Conservation (phyloP, 1,140 invertebrate genomes). For the Dendrolimus kikuchii region DNA sequence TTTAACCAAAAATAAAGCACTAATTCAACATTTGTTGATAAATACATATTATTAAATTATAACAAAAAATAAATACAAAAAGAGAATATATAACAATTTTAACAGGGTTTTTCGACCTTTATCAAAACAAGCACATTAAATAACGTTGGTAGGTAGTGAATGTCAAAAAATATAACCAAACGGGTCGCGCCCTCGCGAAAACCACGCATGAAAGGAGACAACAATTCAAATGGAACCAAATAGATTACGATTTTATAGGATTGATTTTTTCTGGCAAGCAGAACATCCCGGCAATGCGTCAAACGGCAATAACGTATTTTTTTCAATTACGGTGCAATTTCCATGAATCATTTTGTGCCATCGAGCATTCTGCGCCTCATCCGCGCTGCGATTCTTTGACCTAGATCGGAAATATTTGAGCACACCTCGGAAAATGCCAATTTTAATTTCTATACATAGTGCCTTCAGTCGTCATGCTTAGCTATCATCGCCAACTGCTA, state of each 20-base stretch:
- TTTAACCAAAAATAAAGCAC: too few relatives aligned
- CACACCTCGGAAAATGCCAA: slow-evolving; percentile 31
- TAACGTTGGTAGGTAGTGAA: not conserved
- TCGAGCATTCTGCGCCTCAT: slow-evolving; percentile 28
- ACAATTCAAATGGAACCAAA: slow-evolving; percentile 11
- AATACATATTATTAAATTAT: too few relatives aligned
- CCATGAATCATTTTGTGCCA: slow-evolving; percentile 48
- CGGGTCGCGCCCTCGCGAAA: not conserved
- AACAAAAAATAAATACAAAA: too few relatives aligned
- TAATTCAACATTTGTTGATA: too few relatives aligned
- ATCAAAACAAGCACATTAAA: too few relatives aligned
- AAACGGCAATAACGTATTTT: slow-evolving; percentile 57
- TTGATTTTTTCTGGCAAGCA: slow-evolving; percentile 18
- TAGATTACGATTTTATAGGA: slow-evolving; percentile 17
- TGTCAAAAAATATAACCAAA: not conserved
- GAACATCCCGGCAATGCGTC: slow-evolving; percentile 35
- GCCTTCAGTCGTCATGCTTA: too few relatives aligned
- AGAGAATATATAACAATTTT: too few relatives aligned
- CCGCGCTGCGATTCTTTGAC: slow-evolving; percentile 29
- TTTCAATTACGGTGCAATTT: slow-evolving; percentile 57
- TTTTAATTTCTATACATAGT: slow-evolving; percentile 10
- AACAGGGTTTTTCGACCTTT: too few relatives aligned
- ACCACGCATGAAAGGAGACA: not conserved
- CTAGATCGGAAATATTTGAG: slow-evolving; percentile 46
- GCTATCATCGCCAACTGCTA: too few relatives aligned